A percentile compares a stretch with the other conserved stretches of the same genome.
phyloP scores from a whole-genome alignment of 2,113 vertebrate species.

The Erythrocercus mccallii region DNA sequence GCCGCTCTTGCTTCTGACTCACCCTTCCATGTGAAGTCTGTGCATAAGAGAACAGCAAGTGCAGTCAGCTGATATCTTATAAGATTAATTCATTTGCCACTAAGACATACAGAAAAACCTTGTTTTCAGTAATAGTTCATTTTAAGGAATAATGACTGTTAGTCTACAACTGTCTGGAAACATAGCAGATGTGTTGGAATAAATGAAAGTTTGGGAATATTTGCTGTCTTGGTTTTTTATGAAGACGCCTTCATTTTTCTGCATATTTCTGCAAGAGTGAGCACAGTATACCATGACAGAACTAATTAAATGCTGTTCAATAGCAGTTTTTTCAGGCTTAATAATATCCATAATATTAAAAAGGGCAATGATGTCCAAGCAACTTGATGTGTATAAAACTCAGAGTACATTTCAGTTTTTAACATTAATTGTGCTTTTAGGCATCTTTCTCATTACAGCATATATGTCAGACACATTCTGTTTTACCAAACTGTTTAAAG shows the following conservation, averaged over 20 bases:
- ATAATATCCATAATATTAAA: not conserved
- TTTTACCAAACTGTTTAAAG: slow-evolving; percentile 29
- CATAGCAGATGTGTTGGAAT: not conserved
- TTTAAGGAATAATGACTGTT: not conserved
- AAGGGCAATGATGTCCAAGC: not conserved
- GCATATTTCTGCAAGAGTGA: not conserved
- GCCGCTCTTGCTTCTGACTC: not conserved
- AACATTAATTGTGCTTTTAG: not conserved
- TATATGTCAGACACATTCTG: not conserved
- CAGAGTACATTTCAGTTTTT: not conserved
- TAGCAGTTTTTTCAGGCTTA: not conserved
- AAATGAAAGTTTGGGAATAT: not conserved
- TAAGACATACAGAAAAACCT: not conserved
- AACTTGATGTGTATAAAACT: not conserved
- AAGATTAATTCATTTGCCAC: not conserved
- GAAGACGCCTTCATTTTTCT: not conserved
- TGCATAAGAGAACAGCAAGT: not conserved
- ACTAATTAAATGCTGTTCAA: not conserved
- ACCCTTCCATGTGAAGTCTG: accelerated
- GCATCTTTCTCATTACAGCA: not conserved
- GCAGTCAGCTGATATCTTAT: not conserved
- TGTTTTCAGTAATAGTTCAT: not conserved
- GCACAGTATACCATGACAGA: not conserved
- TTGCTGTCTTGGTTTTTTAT: not conserved
- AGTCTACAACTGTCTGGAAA: not conserved